Percentiles rank a stretch among this genome's conserved stretches.
Conservation (phyloP, 2,797 vertebrate genomes). For the Benthosema pterotum region DNA sequence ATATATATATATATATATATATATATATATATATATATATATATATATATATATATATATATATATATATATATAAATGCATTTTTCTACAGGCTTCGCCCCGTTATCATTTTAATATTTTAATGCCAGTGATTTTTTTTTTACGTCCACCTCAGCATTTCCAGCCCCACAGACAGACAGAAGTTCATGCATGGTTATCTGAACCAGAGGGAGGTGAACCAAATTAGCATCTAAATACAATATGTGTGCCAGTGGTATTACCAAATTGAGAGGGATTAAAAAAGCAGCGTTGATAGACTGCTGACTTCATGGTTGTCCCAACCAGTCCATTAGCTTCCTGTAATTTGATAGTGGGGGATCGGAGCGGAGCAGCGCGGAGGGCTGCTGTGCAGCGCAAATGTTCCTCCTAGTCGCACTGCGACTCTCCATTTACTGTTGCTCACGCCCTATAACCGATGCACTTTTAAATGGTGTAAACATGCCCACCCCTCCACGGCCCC, state of each 20-base stretch:
- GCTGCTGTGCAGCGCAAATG: slow-evolving; percentile 34
- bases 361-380: too few relatives aligned
- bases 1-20: too few relatives aligned
- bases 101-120: slow-evolving; percentile 62
- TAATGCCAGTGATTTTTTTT: slow-evolving; percentile 59
- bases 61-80: too few relatives aligned
- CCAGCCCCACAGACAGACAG: slow-evolving; percentile 37
- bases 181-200: slow-evolving; percentile 65
- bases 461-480: slow-evolving; percentile 57
- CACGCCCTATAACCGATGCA: slow-evolving; percentile 56
- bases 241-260: slow-evolving; percentile 58
- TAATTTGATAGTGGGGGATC: slow-evolving; percentile 74
- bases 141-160: slow-evolving; percentile 74
- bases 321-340: slow-evolving; percentile 70
- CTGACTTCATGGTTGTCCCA: slow-evolving; percentile 64
- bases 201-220: slow-evolving; percentile 64
- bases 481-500: neutral
- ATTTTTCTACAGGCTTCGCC: slow-evolving; percentile 60
- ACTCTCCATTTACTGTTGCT: slow-evolving; percentile 41
- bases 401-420: slow-evolving; percentile 39
- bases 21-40: too few relatives aligned
- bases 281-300: slow-evolving; percentile 62
- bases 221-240: slow-evolving; percentile 82
- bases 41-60: too few relatives aligned
- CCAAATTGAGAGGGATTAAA: slow-evolving; percentile 66